phyloP scores from a whole-genome alignment of 2,888 invertebrate species.

The Sepioteuthis lessoniana region DNA sequence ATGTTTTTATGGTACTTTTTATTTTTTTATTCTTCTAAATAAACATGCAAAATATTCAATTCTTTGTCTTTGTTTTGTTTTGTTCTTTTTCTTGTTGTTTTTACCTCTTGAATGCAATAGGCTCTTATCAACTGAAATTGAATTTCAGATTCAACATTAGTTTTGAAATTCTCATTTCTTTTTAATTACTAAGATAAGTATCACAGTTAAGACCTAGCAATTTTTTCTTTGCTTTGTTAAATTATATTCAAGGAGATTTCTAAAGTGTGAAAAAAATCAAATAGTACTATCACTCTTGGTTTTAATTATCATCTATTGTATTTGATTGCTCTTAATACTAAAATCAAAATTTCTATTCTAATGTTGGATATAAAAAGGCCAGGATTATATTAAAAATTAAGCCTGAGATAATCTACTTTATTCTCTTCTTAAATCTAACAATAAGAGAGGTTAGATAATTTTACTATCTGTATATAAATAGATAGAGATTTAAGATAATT shows the following conservation, averaged over 20 bases:
- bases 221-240: background rate
- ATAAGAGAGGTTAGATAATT: background rate
- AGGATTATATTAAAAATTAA: background rate
- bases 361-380: background rate
- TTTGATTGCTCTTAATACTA: background rate
- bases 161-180: background rate
- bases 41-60: background rate
- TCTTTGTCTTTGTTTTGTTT: background rate
- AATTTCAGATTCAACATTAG: background rate
- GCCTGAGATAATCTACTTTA: background rate
- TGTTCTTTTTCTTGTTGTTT: background rate
- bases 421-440: background rate
- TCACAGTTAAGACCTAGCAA: background rate
- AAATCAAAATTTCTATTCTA: background rate
- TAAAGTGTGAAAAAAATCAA: background rate
- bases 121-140: too few relatives aligned
- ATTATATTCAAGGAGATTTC: background rate
- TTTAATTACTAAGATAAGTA: background rate
- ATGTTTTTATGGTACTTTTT: background rate
- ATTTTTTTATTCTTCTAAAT: conserved; percentile 25
- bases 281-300: background rate
- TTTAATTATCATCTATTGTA: background rate
- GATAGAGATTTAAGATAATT: background rate
- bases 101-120: too few relatives aligned
- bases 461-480: background rate